Percentiles rank a stretch among this genome's conserved stretches.
Conservation (phyloP, 2,797 vertebrate species). For the Sebastes hubbsi region DNA sequence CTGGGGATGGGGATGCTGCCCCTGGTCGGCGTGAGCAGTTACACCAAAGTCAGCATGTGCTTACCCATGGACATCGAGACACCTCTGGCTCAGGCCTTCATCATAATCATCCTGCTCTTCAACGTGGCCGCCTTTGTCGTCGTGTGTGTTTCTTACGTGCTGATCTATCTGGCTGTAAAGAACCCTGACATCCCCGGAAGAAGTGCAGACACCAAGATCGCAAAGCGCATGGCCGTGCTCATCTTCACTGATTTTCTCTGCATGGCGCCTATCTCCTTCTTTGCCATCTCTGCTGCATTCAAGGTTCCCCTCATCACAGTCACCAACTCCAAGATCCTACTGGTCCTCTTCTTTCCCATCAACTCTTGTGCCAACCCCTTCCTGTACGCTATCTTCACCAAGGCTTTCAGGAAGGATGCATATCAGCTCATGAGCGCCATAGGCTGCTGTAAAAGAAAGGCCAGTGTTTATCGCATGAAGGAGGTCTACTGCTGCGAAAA, state of each 20-base stretch:
- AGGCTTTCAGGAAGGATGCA: conserved; percentile 88
- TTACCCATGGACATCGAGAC: conserved; percentile 91
- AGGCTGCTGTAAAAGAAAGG: conserved; percentile 84
- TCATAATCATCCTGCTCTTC: conserved; percentile 85
- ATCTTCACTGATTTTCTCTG: conserved; percentile 93
- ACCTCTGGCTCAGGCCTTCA: conserved; percentile 85
- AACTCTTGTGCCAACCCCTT: conserved; percentile 93
- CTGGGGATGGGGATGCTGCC: conserved; percentile 82
- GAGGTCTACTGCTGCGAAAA: conserved; percentile 78
- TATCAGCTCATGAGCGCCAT: conserved; percentile 85
- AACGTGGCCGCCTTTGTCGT: conserved; percentile 87
- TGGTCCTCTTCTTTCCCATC: conserved; percentile 91
- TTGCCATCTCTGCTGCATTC: conserved; percentile 91
- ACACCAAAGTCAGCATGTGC: conserved; percentile 92
- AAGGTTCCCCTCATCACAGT: conserved; percentile 93
- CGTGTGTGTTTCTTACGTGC: conserved; percentile 88
- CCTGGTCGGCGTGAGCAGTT: conserved; percentile 89
- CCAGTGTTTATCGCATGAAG: conserved; percentile 80
- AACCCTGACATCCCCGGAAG: conserved; percentile 85
- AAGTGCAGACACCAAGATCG: conserved; percentile 87
- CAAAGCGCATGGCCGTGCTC: conserved; percentile 91
- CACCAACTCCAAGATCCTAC: conserved; percentile 91
- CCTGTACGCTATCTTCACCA: conserved; percentile 90
- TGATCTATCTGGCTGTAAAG: conserved; percentile 88
- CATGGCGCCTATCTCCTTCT: conserved; percentile 93